phyloP scores from a whole-genome alignment of 2,888 invertebrate species.

The Bombyx huttoni region DNA sequence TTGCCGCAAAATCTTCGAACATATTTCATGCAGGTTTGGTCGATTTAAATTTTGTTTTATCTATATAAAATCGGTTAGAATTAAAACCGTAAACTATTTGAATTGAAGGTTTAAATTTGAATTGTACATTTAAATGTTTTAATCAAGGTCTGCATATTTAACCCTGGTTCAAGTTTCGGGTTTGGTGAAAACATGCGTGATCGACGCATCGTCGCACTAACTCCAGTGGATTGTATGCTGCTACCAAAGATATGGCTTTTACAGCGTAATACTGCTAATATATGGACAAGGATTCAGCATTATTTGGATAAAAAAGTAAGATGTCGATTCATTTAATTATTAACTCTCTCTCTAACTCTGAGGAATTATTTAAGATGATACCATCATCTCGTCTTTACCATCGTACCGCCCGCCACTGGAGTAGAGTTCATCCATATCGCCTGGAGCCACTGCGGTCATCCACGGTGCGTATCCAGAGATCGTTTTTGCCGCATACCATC shows the following conservation, averaged over 20 bases:
- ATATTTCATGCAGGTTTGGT: conserved; percentile 53
- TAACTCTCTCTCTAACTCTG: too few relatives aligned
- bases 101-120: neutral
- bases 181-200: conserved; percentile 79
- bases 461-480: too few relatives aligned
- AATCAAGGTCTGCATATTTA: conserved; percentile 71
- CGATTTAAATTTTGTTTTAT: neutral
- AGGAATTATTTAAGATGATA: too few relatives aligned
- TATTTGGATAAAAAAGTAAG: conserved; percentile 69
- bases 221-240: conserved; percentile 76
- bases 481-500: too few relatives aligned
- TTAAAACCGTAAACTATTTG: too few relatives aligned
- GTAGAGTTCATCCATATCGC: too few relatives aligned
- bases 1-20: conserved; percentile 28
- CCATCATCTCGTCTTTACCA: too few relatives aligned
- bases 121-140: neutral
- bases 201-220: conserved; percentile 77
- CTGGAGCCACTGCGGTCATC: too few relatives aligned
- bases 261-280: conserved; percentile 75
- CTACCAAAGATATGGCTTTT: conserved; percentile 80
- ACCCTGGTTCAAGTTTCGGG: conserved; percentile 76
- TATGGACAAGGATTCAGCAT: conserved; percentile 75
- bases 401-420: too few relatives aligned
- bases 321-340: neutral
- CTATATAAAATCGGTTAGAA: neutral